Percentiles rank a stretch among this genome's conserved stretches.
Evolutionary conservation across 2,113 vertebrate genomes (phyloP).

Genomic region (Malaclemys terrapin): DNA sequence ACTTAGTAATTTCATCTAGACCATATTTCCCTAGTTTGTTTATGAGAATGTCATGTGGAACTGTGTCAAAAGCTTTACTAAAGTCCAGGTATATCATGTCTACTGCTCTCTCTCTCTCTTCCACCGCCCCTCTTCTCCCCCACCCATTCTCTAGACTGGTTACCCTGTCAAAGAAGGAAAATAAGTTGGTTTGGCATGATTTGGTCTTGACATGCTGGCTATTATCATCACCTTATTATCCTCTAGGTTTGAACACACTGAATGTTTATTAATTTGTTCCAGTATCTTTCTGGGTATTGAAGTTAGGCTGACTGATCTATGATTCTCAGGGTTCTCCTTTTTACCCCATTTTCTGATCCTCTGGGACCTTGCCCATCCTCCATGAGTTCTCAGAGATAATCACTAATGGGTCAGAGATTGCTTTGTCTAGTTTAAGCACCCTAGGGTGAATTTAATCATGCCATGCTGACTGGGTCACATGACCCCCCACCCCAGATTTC

Average conservation of each 20-base stretch:
- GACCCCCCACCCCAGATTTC: too few species aligned
- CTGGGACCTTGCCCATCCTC: neutral
- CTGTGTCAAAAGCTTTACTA: neutral
- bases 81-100: neutral
- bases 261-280: neutral
- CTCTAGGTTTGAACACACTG: neutral
- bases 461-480: neutral
- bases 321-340: neutral
- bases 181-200: neutral
- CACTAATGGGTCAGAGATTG: neutral
- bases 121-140: too few species aligned
- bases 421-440: neutral
- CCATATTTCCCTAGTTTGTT: neutral
- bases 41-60: neutral
- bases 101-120: neutral
- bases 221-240: neutral
- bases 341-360: neutral
- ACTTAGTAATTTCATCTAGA: neutral
- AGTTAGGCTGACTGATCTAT: neutral
- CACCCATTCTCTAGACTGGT: neutral
- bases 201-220: neutral
- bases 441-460: neutral
- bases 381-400: neutral
- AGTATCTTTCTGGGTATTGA: neutral
- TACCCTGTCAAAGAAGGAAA: neutral